Percentiles rank a stretch among this genome's conserved stretches.
phyloP scores from a whole-genome alignment of 2,113 vertebrate genomes.

The Rousettus leschenaultii region DNA sequence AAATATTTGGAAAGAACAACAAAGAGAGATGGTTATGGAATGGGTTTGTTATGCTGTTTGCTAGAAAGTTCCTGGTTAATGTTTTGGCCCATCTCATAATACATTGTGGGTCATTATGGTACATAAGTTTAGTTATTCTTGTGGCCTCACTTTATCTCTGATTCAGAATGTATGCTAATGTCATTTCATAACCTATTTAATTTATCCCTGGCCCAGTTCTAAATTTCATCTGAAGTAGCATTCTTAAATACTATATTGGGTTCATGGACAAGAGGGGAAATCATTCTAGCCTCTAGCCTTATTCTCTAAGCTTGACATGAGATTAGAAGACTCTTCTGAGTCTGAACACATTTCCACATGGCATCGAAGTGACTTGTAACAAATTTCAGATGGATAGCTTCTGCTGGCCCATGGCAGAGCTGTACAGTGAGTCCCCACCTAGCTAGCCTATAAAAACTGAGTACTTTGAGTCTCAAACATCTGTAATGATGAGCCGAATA shows the following conservation, averaged over 20 bases:
- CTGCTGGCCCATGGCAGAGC: not conserved
- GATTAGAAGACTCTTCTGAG: not conserved
- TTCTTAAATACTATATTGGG: not conserved
- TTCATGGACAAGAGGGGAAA: not conserved
- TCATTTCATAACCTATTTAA: not conserved
- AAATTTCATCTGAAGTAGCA: not conserved
- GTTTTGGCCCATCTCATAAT: not conserved
- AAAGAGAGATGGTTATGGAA: not conserved
- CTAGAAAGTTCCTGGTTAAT: not conserved
- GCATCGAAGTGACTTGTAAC: not conserved
- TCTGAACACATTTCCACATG: not conserved
- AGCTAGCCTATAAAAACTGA: not conserved
- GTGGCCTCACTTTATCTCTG: not conserved
- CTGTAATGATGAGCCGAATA: not conserved
- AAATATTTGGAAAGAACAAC: not conserved
- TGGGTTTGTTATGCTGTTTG: not conserved
- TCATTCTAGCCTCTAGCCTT: not conserved
- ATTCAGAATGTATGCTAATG: not conserved
- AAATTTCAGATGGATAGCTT: not conserved
- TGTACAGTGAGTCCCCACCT: not conserved
- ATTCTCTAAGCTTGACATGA: not conserved
- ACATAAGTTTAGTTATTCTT: not conserved
- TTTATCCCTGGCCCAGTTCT: not conserved
- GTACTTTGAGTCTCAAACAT: not conserved
- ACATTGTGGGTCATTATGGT: not conserved